Percentiles rank a stretch among this genome's conserved stretches.
Conservation (phyloP, 2,888 invertebrate species). For the Heliconius erato region DNA sequence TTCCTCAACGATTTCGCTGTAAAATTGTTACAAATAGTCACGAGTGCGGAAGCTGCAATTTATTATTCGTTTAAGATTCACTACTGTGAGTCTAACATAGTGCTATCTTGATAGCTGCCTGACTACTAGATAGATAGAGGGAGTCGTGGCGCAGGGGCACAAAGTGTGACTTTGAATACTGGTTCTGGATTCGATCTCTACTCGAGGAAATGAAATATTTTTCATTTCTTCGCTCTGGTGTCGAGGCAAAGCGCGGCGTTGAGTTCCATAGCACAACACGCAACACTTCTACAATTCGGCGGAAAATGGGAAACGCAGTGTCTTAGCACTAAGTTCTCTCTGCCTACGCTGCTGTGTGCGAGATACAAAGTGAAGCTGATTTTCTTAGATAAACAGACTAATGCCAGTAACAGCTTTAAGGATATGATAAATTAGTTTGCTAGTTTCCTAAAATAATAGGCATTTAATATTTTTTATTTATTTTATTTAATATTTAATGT, state of each 20-base stretch:
- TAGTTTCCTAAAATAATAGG: background rate
- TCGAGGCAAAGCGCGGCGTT: no score
- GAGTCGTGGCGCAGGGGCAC: no score
- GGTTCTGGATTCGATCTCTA: no score
- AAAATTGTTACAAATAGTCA: background rate
- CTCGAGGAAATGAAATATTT: no score
- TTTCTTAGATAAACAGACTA: background rate
- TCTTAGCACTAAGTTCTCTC: no score
- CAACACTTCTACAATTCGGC: no score
- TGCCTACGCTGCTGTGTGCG: no score
- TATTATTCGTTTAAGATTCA: background rate
- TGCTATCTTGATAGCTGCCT: background rate
- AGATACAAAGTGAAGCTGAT: no score
- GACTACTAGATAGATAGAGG: background rate
- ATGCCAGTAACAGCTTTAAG: background rate
- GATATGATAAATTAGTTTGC: background rate
- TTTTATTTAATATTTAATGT: background rate
- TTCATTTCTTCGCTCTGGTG: no score
- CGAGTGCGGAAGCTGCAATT: slow-evolving; percentile 22
- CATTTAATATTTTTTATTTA: background rate
- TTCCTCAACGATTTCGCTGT: slow-evolving; percentile 16
- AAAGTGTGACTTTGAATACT: no score
- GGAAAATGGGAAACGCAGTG: no score
- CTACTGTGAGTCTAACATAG: slow-evolving; percentile 13
- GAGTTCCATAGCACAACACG: no score